Evolutionary conservation across 1,140 invertebrate genomes (phyloP).

Genomic region (Notospermus geniculatus): DNA sequence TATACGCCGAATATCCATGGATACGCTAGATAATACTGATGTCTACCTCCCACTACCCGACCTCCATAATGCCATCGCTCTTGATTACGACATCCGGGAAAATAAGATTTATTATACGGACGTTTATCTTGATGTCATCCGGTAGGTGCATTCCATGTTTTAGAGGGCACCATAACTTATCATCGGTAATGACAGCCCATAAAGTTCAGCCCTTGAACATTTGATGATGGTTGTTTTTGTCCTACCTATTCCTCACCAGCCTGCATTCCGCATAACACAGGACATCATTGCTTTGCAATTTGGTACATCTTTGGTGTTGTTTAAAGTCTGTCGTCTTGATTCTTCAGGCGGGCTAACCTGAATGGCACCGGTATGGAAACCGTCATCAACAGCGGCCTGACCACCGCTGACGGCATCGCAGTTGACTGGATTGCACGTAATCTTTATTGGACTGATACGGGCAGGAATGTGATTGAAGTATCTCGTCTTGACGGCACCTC

Average conservation of each 20-base stretch:
- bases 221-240: too few relatives aligned
- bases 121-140: constrained; percentile 56
- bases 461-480: constrained; percentile 84
- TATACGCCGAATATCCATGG: constrained; percentile 66
- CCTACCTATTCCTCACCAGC: too few relatives aligned
- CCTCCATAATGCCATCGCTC: constrained; percentile 56
- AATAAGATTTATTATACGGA: constrained; percentile 57
- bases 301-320: too few relatives aligned
- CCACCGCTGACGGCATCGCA: constrained; percentile 83
- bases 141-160: too few relatives aligned
- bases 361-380: constrained; percentile 16
- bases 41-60: constrained; percentile 71
- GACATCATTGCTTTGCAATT: too few relatives aligned
- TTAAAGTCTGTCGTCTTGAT: too few relatives aligned
- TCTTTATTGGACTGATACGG: constrained; percentile 90
- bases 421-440: constrained; percentile 92
- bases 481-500: constrained; percentile 76
- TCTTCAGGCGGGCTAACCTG: constrained; percentile 15
- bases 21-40: constrained; percentile 59
- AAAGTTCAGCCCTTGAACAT: too few relatives aligned
- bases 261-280: too few relatives aligned
- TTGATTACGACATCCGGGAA: constrained; percentile 56
- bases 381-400: constrained; percentile 61
- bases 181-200: too few relatives aligned
- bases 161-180: too few relatives aligned